These are phyloP conservation scores for Cryptoblepharus egeriae DNA, from an alignment of 2,797 vertebrate genomes.

Conservation along the genomic window DNA sequence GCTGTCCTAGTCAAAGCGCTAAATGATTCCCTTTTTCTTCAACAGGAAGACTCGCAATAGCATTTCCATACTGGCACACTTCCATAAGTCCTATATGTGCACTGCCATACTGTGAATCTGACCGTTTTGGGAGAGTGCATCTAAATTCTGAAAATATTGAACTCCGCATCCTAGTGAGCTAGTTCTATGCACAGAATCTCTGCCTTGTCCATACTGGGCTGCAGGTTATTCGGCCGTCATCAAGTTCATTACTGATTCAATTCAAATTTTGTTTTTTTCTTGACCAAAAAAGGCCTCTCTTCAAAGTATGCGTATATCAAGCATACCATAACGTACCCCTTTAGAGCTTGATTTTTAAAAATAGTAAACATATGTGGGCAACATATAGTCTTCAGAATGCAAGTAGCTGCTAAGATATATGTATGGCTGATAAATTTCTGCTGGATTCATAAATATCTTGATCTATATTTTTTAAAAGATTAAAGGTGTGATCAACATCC, in stretches of 20 bases:
- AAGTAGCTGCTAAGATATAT: not conserved
- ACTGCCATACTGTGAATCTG: no score
- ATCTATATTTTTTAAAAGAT: not conserved
- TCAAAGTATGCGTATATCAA: not conserved
- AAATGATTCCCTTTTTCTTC: no score
- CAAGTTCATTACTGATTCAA: not conserved
- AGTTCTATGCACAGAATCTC: no score
- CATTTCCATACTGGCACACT: no score
- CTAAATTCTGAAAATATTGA: no score
- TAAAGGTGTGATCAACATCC: slow-evolving; percentile 2
- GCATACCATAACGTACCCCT: not conserved
- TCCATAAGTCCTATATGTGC: no score
- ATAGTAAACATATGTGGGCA: not conserved
- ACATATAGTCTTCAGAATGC: not conserved
- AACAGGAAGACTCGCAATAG: not conserved
- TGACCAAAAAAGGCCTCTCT: not conserved
- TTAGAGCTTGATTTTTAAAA: slow-evolving; percentile 3
- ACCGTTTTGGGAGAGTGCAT: no score
- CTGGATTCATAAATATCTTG: not conserved
- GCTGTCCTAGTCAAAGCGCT: not conserved
- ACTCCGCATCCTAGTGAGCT: no score
- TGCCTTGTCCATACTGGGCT: no score
- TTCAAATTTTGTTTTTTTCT: not conserved
- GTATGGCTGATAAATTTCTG: not conserved
- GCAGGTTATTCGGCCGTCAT: no score